These are phyloP conservation scores for Alligator mississippiensis DNA, from an alignment of 2,113 vertebrate species.

Conservation along the genomic window DNA sequence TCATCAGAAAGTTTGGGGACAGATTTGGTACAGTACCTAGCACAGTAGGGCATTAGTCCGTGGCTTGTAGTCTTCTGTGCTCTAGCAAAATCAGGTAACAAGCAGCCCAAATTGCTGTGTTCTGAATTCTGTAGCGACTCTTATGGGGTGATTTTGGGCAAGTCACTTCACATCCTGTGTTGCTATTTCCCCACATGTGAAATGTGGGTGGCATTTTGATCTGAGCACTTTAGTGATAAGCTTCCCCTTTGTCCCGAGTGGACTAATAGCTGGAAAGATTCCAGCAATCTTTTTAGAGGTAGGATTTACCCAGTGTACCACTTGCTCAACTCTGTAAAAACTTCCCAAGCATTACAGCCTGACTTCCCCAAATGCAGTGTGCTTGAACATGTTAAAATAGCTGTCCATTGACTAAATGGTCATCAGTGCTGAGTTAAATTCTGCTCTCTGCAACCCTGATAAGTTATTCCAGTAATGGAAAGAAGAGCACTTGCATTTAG, in stretches of 20 bases:
- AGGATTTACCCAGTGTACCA: not conserved
- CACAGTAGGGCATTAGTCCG: not conserved
- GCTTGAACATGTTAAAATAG: not conserved
- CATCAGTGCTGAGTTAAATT: not conserved
- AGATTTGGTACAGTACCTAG: not conserved
- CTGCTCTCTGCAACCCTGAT: not conserved
- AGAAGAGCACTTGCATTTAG: not conserved
- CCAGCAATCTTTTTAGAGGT: not conserved
- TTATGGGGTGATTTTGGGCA: fast-evolving
- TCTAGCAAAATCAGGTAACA: not conserved
- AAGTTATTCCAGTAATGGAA: not conserved
- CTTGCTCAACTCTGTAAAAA: not conserved
- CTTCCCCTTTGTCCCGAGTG: not conserved
- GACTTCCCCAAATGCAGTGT: not conserved
- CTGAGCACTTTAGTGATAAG: not conserved
- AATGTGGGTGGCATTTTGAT: not conserved
- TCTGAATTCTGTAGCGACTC: not conserved
- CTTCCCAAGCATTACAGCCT: not conserved
- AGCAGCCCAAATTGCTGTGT: not conserved
- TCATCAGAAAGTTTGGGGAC: not conserved
- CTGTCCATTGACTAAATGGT: not conserved
- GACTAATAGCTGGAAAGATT: not conserved
- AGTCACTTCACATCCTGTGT: not conserved
- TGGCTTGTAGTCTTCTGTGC: not conserved
- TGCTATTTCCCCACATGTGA: not conserved